These are phyloP conservation scores for Proterorhinus semilunaris DNA, from an alignment of 2,113 vertebrate genomes.

Conservation along the genomic window DNA sequence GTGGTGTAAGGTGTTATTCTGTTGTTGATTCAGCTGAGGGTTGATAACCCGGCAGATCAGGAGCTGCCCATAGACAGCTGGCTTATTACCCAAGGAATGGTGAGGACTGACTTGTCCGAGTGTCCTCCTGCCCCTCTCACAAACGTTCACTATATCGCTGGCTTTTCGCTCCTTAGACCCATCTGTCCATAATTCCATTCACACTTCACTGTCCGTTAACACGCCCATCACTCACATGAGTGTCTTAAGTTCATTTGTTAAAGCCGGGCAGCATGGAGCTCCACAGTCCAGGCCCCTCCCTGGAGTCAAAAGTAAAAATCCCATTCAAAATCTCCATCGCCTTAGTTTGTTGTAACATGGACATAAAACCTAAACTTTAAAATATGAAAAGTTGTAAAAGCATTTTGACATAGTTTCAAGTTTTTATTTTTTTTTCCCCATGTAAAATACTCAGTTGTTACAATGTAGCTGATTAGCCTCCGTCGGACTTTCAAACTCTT, in stretches of 20 bases:
- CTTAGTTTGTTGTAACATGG: too few species aligned
- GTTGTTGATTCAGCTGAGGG: conserved; percentile 91
- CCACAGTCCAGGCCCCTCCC: too few species aligned
- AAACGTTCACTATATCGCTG: conserved; percentile 24
- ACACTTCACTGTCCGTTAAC: conserved; percentile 26
- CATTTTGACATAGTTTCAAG: too few species aligned
- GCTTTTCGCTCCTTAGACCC: conserved; percentile 26
- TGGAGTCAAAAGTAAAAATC: too few species aligned
- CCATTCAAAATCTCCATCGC: too few species aligned
- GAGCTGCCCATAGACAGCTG: conserved; percentile 98
- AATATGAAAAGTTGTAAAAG: too few species aligned
- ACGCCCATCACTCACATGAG: conserved; percentile 6
- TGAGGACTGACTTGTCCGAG: conserved; percentile 86
- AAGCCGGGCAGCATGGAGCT: conserved; percentile 35
- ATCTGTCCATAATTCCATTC: conserved; percentile 32
- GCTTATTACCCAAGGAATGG: conserved; percentile 99
- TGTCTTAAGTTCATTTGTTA: conserved; percentile 22
- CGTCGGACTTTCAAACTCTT: too few species aligned
- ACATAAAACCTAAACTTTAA: too few species aligned
- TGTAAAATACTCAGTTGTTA: too few species aligned
- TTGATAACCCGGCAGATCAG: conserved; percentile 88
- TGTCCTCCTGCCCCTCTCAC: conserved; percentile 58
- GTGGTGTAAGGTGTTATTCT: conserved; percentile 78
- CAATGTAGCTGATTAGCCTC: too few species aligned
- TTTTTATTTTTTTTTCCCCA: too few species aligned